phyloP scores from a whole-genome alignment of 2,113 vertebrate genomes.

The Otolemur garnettii region DNA sequence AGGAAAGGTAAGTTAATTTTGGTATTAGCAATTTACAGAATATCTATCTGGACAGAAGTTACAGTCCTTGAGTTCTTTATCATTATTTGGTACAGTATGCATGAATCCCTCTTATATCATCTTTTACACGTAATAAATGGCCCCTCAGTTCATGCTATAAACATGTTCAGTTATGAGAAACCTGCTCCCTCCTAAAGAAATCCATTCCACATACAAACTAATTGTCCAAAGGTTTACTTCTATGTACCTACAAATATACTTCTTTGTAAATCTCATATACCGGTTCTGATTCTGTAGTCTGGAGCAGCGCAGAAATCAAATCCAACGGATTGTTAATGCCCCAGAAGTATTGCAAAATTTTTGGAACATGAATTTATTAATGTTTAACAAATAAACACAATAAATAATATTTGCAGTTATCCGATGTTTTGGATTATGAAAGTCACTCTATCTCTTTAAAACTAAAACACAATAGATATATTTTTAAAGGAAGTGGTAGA shows the following conservation, averaged over 20 bases:
- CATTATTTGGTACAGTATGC: not conserved
- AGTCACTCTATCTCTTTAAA: not conserved
- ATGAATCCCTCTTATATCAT: not conserved
- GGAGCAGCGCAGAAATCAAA: not conserved
- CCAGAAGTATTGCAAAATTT: not conserved
- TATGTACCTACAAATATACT: not conserved
- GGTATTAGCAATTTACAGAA: not conserved
- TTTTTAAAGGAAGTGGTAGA: not conserved
- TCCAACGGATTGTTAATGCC: not conserved
- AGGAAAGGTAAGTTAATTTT: constrained; percentile 1
- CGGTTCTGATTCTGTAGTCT: not conserved
- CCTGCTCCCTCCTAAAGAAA: not conserved
- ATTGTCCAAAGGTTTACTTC: not conserved
- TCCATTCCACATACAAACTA: not conserved
- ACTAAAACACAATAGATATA: not conserved
- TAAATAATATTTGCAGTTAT: not conserved
- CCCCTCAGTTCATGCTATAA: not conserved
- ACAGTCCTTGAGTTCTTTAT: not conserved
- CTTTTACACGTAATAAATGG: not conserved
- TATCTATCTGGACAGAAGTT: not conserved
- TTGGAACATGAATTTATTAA: not conserved
- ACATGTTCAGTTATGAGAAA: not conserved
- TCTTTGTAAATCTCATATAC: constrained; percentile 4
- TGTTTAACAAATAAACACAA: not conserved
- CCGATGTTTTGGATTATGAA: not conserved